Evolutionary conservation across 1,140 invertebrate genomes (phyloP), one percentile per base, ranked within the genome.

Genomic region (Vanessa tameamea): DNA sequence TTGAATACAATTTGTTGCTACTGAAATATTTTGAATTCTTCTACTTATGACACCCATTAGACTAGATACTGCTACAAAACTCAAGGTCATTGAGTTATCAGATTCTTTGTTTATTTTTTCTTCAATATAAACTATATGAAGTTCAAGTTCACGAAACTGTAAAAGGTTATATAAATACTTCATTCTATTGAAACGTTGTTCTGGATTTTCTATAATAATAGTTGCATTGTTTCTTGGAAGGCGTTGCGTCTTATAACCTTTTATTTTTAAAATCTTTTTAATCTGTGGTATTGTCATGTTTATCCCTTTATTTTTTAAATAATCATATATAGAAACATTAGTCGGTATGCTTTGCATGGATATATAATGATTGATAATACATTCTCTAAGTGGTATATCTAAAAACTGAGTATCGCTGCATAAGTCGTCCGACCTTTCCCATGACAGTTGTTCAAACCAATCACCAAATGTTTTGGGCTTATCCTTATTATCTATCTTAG

Each of bases 121-220:
- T 48, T 59, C 47, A 37, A 75, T 57, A 59, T 75, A 75, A 57
- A 75, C 59, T 23, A 75, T 50, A 59, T 57, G 43, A 2, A 9
- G 20, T 13, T n/a, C n/a, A 59, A 16, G 11, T 8, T 59, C 23
- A 48, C 67, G 47, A 7, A 69, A 59, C 11, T 69, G 37, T 20
- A 43, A 3, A 23, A 69, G 23, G 1, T 43, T 14, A 13, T 57
- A 11, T 59, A 69, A 69, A 69, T 59, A 69, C 23, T 69, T 69
- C 11, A 69, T 69, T 43, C 67, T 61, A n/a, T n/a, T 20, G 14
- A 47, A 59, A 37, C 37, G 20, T 7, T 48, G 37, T 26, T 69
- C 43, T 14, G 53, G 37, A 59, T 69, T 43, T 48, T 69, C 53
- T 47, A 69, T 14, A 8, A 69, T 69, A 59, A 69, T 61, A 37